Percentiles rank a stretch among this genome's conserved stretches.
phyloP scores from a whole-genome alignment of 2,797 vertebrate genomes.

The Sandelia bainsii region DNA sequence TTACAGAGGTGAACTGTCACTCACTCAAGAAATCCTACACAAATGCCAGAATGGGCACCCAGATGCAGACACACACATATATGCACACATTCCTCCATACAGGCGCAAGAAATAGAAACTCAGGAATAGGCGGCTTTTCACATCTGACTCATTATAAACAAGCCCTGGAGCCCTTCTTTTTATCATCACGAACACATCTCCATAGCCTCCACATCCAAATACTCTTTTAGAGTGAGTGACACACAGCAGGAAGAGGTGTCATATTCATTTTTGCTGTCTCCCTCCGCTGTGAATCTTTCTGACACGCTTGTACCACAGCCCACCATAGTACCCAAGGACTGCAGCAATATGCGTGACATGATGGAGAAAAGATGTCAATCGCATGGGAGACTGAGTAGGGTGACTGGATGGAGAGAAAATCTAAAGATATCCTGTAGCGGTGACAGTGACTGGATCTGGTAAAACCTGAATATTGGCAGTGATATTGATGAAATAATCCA shows the following conservation, averaged over 20 bases:
- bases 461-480: constrained; percentile 7
- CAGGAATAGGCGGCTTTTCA: constrained; percentile 60
- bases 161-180: constrained; percentile 46
- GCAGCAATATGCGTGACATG: constrained; percentile 41
- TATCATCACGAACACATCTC: constrained; percentile 33
- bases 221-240: constrained; percentile 57
- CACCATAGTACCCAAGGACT: constrained; percentile 31
- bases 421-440: background rate
- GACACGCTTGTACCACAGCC: constrained; percentile 54
- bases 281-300: constrained; percentile 51
- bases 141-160: constrained; percentile 74
- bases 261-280: constrained; percentile 63
- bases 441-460: constrained; percentile 9
- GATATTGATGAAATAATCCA: constrained; percentile 23
- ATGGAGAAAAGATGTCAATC: constrained; percentile 38
- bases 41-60: constrained; percentile 45
- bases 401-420: constrained; percentile 20
- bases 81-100: constrained; percentile 41
- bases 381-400: constrained; percentile 2
- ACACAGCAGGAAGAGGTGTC: constrained; percentile 69
- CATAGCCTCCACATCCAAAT: constrained; percentile 52
- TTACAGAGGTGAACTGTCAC: constrained; percentile 69
- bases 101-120: constrained; percentile 46
- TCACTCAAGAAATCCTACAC: constrained; percentile 58
- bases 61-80: constrained; percentile 37